Conservation (phyloP, 2,113 vertebrate species). For the Sylvicapra grimmia region DNA sequence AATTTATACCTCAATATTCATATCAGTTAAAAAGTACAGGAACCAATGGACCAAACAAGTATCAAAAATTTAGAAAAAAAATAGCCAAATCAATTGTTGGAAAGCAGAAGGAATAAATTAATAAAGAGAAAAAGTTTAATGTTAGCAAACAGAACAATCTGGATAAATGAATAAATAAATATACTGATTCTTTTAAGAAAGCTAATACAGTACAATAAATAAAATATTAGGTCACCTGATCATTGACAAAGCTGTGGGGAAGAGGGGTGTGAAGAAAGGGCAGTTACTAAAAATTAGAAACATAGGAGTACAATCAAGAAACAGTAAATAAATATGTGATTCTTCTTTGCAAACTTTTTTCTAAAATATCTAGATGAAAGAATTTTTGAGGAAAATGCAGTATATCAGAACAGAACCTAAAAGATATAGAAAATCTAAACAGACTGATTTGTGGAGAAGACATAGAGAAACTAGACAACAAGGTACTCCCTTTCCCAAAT, state of each 20-base stretch:
- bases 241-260: not conserved
- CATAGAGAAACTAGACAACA: not conserved
- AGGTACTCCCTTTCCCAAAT: not conserved
- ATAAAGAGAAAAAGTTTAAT: not conserved
- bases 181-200: not conserved
- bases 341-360: not conserved
- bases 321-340: not conserved
- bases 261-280: not conserved
- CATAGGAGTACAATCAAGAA: not conserved
- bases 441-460: not conserved
- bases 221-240: not conserved
- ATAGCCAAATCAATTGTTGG: not conserved
- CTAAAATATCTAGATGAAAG: not conserved
- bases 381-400: not conserved
- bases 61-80: not conserved
- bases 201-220: not conserved
- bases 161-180: not conserved
- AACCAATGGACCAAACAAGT: not conserved
- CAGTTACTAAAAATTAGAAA: not conserved
- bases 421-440: not conserved
- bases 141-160: not conserved
- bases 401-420: not conserved
- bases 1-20: not conserved
- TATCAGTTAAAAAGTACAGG: not conserved
- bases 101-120: not conserved